Evolutionary conservation across 2,113 vertebrate species (phyloP), one percentile per base, ranked within the genome.

Genomic region (Engystomops pustulosus): DNA sequence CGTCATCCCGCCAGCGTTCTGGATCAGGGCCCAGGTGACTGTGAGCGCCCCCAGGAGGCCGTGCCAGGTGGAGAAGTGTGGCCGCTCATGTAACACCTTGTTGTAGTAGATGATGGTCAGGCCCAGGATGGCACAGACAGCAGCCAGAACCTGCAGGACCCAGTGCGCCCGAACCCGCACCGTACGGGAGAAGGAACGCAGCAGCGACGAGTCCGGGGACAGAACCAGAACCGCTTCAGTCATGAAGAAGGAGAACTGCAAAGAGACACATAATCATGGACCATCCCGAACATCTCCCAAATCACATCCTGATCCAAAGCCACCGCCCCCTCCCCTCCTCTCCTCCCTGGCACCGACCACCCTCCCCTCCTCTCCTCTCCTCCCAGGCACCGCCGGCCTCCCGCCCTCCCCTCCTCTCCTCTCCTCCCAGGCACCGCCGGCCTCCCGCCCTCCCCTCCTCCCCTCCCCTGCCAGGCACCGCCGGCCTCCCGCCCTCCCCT

Each of bases 171-270:
- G 95, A 0, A 91, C 93, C 69, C 96, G 96, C 23, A 91, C 91
- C 80, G 97, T 97, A 89, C 98, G 95, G 0, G 97, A 90, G 41
- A 95, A 90, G 80, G 87, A 93, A 75, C 86, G 92, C 44, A 96
- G 87, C 65, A 91, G 91, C 1, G 96, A 99, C 27, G 91, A 95
- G 76, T 96, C 92, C 0, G 96, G 96, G 3, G 97, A 98, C 90
- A 98, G 98, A 3, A 97, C 89, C 76, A 99, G 93, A 60, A 99
- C 86, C 14, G 97, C 98, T 87, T 99, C 96, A 0, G 97, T 98
- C 97, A 99, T 96, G 89, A 99, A 92, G 87, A 98, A 94, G 45
- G 94, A 96, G 88, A 99, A 99, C 98, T 99, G 90, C 15, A 12
- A 17, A 27, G 20, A 85, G 49, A 70, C 68, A 89, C 80, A 10